These are phyloP conservation scores for Notolabrus celidotus DNA, from an alignment of 2,797 vertebrate genomes.

Conservation along the genomic window DNA sequence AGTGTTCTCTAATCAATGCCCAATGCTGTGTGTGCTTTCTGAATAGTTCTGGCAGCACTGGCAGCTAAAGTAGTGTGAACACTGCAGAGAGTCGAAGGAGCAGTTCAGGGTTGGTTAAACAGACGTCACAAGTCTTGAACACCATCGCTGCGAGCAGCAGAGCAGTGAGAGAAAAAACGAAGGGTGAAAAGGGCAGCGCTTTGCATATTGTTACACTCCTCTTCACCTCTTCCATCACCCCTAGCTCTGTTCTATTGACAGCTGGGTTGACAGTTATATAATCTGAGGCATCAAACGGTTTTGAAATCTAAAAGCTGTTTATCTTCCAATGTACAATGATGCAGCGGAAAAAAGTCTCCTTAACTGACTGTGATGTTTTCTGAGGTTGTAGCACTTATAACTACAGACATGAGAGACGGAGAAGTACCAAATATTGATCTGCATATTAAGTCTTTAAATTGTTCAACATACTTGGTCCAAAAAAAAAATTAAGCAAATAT, in stretches of 20 bases:
- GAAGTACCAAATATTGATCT: too few relatives aligned
- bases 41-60: not conserved
- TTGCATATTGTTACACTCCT: conserved; percentile 1
- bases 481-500: too few relatives aligned
- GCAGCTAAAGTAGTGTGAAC: not conserved
- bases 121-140: not conserved
- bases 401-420: too few relatives aligned
- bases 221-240: not conserved
- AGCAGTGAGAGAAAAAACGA: not conserved
- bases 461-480: too few relatives aligned
- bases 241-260: not conserved
- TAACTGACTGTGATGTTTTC: not conserved
- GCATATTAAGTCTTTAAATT: too few relatives aligned
- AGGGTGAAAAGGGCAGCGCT: not conserved
- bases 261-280: not conserved
- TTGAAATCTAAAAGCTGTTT: conserved; percentile 1
- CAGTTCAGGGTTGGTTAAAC: not conserved
- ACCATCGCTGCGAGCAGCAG: not conserved
- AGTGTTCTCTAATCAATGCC: not conserved
- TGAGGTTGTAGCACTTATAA: not conserved
- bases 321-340: not conserved
- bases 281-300: not conserved
- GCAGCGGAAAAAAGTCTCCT: not conserved
- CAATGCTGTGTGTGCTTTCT: not conserved
- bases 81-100: not conserved